Base-by-base conservation (phyloP, 2,797 vertebrate genomes). In the Ctenopoma kingsleyae region DNA sequence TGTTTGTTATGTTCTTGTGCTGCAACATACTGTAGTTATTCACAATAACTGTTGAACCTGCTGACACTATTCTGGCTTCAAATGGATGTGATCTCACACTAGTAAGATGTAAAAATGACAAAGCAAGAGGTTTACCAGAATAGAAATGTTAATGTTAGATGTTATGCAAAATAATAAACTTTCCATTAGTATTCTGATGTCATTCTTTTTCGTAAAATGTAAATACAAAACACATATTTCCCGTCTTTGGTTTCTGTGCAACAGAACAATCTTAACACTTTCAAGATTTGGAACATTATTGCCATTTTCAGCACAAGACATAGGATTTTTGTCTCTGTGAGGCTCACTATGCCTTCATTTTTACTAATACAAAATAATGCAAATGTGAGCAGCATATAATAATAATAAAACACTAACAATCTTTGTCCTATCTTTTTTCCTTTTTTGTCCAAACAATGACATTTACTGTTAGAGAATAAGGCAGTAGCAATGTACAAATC, bases 1-100 rank as follows among this genome's bases (percentile, higher is more conserved):
- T 13, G 6, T 78, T 71, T 59, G 51, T 85, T 69, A 60, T 74
- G 47, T 78, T 80, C 57, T 68, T 77, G 48, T 51, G 54, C 15
- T 41, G 13, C 22, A 8, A 56, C 51, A 58, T 13, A 11, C 38
- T 40, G 38, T 67, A 53, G 68, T 44, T 11, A 30, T 58, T 61
- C 35, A 40, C 9, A 38, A 41, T 67, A 49, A 72, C 64, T 35
- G 11, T 16, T 48, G 11, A 73, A 16, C 9, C 7, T 36, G 23
- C 12, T 32, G 19, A 47, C 19, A 25, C 41, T 22, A 20, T 57
- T 58, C 1, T 47, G 44, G 44, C 19, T 22, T 47, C 44, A 47
- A 22, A 35, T 49, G 20, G 25, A n/a, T 46, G 44, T 25, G 9
- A 11, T 30, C 35, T 30, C 15, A 7, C 4, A 3, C 2, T 9